Base-by-base conservation (phyloP, 2,797 vertebrate species). In the Cossypha dichroa region DNA sequence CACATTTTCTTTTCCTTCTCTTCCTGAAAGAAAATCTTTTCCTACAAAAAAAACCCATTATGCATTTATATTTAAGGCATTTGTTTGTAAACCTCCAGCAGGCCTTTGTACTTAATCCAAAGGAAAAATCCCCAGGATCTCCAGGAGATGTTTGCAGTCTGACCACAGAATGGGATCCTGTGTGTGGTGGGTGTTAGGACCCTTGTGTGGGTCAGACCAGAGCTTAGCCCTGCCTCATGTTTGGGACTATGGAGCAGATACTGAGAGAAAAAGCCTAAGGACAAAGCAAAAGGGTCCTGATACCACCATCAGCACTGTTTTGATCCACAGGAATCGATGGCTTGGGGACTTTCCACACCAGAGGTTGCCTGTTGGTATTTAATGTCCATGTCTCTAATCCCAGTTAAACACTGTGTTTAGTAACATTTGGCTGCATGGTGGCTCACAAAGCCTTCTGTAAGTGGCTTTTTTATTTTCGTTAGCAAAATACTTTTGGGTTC, bases 401-500 rank as follows among this genome's bases (percentile, higher is more conserved):
- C 49, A 31, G 19, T 85, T 91, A 93, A 95, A 93, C 38, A 26
- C 75, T 83, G 68, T 67, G 75, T 68, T 95, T 70, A 76, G 69
- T 67, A 56, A 70, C 80, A 67, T 90, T 96, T 84, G 80, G 84
- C 90, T 92, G 5, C 52, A 69, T 69, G 70, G 90, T 92, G 86
- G 85, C 68, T 89, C 62, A 76, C 83, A 95, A 88, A 92, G 83
- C 77, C 89, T 93, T 92, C 88, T 79, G 84, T 70, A 92, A 96
- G 87, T 68, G 93, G 72, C 68, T 96, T 89, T 96, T 94, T 95
- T 38, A 91, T 92, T 94, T 93, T 91, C 6, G 10, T 96, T 96
- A 95, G 81, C 90, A 87, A 94, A 94, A 95, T 97, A 92, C 82
- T 96, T 97, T 95, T 95, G 93, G 94, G 93, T 88, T 96, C 89